Base-by-base conservation (phyloP, 2,888 invertebrate genomes). In the Euclidia mi region DNA sequence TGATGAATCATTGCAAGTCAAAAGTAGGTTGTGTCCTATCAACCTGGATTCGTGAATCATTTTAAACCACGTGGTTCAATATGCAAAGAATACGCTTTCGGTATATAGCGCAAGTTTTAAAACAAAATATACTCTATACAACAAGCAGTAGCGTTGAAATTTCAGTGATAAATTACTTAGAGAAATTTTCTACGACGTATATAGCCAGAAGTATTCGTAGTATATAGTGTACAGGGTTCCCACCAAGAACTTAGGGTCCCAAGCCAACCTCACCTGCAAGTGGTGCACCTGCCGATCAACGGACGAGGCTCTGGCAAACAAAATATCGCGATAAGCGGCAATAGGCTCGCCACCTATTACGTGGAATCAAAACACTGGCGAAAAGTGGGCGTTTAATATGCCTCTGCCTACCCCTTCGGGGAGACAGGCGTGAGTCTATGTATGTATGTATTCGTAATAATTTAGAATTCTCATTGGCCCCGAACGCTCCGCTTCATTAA, bases 21-120 rank as follows among this genome's bases (percentile, higher is more conserved):
- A 72, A 74, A 57, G 45, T 66, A 60, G 71, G 63, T 46, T 59
- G 44, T 44, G 53, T 43, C 63, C 47, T 49, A 49, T 51, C 56
- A 48, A 74, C 52, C 47, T 52, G 51, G 52, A 57, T 49, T 31
- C 15, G 40, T 74, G 66, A 60, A 48, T 63, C 63, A 74, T 50
- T 51, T 56, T 53, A 31, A 37, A 57, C 55, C 35, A 53, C 59
- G 44, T 45, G 34, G 18, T 46, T 17, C 15, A 4, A 28, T 29
- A 46, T 37, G 49, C 48, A 17, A 38, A 11, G 42, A 42, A 49
- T 47, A 40, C 44, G 52, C 47, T 52, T 59, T 53, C 38, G 18
- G 3, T 20, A 34, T 14, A 45, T n/a, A 6, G 6, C 3, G 14
- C 9, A 14, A 18, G 11, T 37, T 25, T 31, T 25, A 38, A 43